phyloP scores from a whole-genome alignment of 2,797 vertebrate genomes.

The Argyrosomus regius region DNA sequence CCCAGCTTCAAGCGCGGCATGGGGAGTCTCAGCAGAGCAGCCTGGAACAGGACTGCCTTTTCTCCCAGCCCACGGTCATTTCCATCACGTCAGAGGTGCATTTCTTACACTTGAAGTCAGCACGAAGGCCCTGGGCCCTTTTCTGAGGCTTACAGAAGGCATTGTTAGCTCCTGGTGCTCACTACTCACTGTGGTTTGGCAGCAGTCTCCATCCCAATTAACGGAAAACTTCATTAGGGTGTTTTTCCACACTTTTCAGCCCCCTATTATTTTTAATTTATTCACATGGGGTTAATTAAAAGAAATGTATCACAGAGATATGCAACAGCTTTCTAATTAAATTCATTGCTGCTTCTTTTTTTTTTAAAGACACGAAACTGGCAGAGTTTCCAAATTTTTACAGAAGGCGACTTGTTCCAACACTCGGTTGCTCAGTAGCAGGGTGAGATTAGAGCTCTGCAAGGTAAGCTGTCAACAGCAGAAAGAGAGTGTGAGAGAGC shows the following conservation, averaged over 20 bases:
- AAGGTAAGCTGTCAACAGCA: constrained; percentile 80
- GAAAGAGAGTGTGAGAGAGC: constrained; percentile 51
- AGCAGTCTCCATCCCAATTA: constrained; percentile 87
- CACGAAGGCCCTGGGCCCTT: constrained; percentile 78
- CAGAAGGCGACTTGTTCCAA: constrained; percentile 85
- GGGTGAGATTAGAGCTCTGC: constrained; percentile 77
- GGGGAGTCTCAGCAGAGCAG: constrained; percentile 85
- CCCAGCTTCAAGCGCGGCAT: constrained; percentile 82
- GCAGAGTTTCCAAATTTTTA: constrained; percentile 85
- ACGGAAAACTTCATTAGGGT: constrained; percentile 87
- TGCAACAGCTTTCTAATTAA: constrained; percentile 90
- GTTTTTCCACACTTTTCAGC: constrained; percentile 84
- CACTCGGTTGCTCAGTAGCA: constrained; percentile 79
- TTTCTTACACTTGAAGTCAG: constrained; percentile 87
- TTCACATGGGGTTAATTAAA: constrained; percentile 92
- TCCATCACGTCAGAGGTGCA: constrained; percentile 87
- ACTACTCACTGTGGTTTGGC: constrained; percentile 83
- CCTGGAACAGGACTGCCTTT: constrained; percentile 86
- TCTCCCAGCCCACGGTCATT: constrained; percentile 82
- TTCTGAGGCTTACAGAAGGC: constrained; percentile 82
- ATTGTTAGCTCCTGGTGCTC: constrained; percentile 84
- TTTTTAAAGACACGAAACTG: constrained; percentile 84
- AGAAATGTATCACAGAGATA: constrained; percentile 88
- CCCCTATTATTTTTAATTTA: constrained; percentile 90
- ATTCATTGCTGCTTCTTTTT: constrained; percentile 85